A percentile compares a stretch with the other conserved stretches of the same genome.
Conservation (phyloP, 2,888 invertebrate genomes). For the Podabrus alpinus region DNA sequence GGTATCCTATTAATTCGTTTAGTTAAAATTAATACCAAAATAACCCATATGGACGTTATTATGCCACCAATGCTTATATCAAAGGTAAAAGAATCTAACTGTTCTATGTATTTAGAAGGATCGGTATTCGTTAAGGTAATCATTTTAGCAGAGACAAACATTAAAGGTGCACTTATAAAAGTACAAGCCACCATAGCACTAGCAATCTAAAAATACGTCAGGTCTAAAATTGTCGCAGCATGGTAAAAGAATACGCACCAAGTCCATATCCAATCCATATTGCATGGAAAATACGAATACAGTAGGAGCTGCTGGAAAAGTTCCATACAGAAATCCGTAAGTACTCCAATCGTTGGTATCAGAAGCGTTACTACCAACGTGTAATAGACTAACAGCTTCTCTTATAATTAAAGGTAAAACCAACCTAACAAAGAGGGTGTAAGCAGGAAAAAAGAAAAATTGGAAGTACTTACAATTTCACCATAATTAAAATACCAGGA, state of each 20-base stretch:
- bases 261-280: conserved; percentile 82
- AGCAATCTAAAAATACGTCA: conserved; percentile 73
- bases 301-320: conserved; percentile 95
- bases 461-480: conserved; percentile 74
- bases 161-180: conserved; percentile 90
- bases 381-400: conserved; percentile 79
- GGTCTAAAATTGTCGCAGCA: background rate
- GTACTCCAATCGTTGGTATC: conserved; percentile 84
- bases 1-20: conserved; percentile 79
- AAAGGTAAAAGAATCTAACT: conserved; percentile 79
- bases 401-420: conserved; percentile 84
- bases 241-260: conserved; percentile 63
- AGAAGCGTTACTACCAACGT: conserved; percentile 69
- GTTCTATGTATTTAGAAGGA: conserved; percentile 74
- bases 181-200: conserved; percentile 94
- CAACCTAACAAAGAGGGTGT: conserved; percentile 61
- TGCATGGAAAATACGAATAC: conserved; percentile 92
- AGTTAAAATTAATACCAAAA: conserved; percentile 72
- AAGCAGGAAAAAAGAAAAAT: background rate
- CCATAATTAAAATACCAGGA: conserved; percentile 85
- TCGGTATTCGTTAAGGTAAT: conserved; percentile 75
- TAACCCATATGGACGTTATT: conserved; percentile 78
- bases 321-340: conserved; percentile 94
- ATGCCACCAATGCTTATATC: conserved; percentile 82
- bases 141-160: conserved; percentile 94